A percentile compares a stretch with the other conserved stretches of the same genome.
Evolutionary conservation across 2,113 vertebrate genomes (phyloP).

Genomic region (Hippocampus guttulatus): DNA sequence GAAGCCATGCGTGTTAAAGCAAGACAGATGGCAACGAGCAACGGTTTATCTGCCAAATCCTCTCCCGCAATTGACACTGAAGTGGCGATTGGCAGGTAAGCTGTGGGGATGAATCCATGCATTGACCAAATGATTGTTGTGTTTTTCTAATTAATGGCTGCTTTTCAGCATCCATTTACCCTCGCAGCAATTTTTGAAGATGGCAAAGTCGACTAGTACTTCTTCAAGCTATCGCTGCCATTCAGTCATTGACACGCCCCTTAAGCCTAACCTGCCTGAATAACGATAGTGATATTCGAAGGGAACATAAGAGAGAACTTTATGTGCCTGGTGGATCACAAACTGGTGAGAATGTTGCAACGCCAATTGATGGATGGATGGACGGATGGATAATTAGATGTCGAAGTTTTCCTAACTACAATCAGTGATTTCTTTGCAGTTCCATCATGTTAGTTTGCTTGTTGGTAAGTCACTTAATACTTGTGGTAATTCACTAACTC

Average conservation of each 20-base stretch:
- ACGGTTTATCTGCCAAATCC: slow-evolving; percentile 43
- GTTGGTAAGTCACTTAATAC: background rate
- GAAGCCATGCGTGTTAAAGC: slow-evolving; percentile 20
- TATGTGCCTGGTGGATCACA: slow-evolving; percentile 56
- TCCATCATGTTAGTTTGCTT: background rate
- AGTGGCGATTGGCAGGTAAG: slow-evolving; percentile 28
- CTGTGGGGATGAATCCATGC: slow-evolving; percentile 16
- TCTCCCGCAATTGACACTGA: slow-evolving; percentile 15
- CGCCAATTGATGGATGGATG: slow-evolving; percentile 34
- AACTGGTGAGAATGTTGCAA: slow-evolving; percentile 60
- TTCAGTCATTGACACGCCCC: slow-evolving; percentile 31
- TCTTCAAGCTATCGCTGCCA: slow-evolving; percentile 12
- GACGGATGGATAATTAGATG: background rate
- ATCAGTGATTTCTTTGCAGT: background rate
- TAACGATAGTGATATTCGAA: slow-evolving; percentile 38
- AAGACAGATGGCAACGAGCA: slow-evolving; percentile 21
- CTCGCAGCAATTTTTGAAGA: slow-evolving; percentile 4
- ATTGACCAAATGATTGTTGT: slow-evolving; percentile 10
- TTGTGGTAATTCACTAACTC: background rate
- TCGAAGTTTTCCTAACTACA: background rate
- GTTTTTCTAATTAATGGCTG: background rate
- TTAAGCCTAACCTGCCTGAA: slow-evolving; percentile 50
- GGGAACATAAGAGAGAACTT: slow-evolving; percentile 49
- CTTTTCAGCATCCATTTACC: slow-evolving; percentile 7
- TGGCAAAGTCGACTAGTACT: background rate